Percentiles rank a stretch among this genome's conserved stretches.
These are phyloP conservation scores for Cydia fagiglandana DNA, from an alignment of 1,140 invertebrate species.

Conservation along the genomic window DNA sequence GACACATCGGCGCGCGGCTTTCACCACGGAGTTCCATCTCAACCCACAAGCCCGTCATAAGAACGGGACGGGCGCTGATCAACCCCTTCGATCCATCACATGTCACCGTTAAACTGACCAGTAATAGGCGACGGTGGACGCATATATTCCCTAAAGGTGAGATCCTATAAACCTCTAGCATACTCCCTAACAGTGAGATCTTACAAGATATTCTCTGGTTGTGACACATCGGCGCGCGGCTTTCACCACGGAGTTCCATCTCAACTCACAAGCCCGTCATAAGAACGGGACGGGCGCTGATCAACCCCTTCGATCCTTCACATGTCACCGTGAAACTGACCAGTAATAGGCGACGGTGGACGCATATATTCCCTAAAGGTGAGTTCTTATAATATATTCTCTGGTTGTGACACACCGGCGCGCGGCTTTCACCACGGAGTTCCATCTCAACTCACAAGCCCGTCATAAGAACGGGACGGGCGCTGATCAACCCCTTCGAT, in stretches of 20 bases:
- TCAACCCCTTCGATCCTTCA: conserved; percentile 99
- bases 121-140: conserved; percentile 97
- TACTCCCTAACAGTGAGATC: no score
- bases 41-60: conserved; percentile 76
- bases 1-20: no score
- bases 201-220: no score
- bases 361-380: conserved; percentile 99
- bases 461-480: conserved; percentile 84
- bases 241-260: conserved; percentile 63
- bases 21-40: conserved; percentile 50
- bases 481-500: conserved; percentile 97
- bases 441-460: conserved; percentile 67
- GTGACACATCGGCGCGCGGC: conserved; percentile 45
- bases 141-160: conserved; percentile 98
- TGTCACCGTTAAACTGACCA: conserved; percentile 97
- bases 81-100: conserved; percentile 99
- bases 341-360: conserved; percentile 97
- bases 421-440: no score
- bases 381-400: conserved; percentile 52
- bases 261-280: conserved; percentile 76
- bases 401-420: no score
- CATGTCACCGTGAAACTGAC: conserved; percentile 98
- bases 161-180: no score
- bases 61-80: conserved; percentile 88
- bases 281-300: conserved; percentile 86